Conservation (phyloP, 2,113 vertebrate species). For the Centrocercus urophasianus region DNA sequence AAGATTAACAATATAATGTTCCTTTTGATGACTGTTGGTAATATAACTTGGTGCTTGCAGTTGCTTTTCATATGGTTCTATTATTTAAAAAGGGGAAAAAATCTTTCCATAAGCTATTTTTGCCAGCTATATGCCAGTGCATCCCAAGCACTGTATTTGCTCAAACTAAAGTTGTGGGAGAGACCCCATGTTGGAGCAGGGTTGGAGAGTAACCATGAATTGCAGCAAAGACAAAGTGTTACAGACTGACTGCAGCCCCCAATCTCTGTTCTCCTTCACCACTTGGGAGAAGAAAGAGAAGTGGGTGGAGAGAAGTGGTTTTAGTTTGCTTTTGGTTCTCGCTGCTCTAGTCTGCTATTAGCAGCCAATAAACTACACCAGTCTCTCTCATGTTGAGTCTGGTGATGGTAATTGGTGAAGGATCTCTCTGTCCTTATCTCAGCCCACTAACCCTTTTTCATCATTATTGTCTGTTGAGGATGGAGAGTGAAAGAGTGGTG, state of each 20-base stretch:
- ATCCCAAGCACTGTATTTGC: background rate
- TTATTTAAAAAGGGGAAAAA: background rate
- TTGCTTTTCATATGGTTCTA: background rate
- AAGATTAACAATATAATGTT: background rate
- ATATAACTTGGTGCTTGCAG: background rate
- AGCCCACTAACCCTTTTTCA: background rate
- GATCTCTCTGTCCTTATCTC: background rate
- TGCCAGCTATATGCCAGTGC: background rate
- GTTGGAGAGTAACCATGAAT: background rate
- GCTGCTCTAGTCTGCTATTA: background rate
- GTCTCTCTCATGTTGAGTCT: background rate
- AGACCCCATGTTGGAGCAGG: background rate
- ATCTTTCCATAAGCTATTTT: background rate
- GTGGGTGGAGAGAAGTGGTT: background rate
- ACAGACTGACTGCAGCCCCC: too few species aligned
- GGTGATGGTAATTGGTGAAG: background rate
- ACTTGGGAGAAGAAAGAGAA: background rate
- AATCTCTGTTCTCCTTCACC: background rate
- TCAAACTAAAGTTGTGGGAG: background rate
- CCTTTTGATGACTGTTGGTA: background rate
- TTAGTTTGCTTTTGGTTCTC: background rate
- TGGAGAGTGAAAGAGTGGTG: background rate
- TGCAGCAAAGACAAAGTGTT: background rate
- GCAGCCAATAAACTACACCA: background rate
- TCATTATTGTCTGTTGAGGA: background rate